Base-by-base conservation (phyloP, 1,140 invertebrate species). In the Dendrolimus punctatus region DNA sequence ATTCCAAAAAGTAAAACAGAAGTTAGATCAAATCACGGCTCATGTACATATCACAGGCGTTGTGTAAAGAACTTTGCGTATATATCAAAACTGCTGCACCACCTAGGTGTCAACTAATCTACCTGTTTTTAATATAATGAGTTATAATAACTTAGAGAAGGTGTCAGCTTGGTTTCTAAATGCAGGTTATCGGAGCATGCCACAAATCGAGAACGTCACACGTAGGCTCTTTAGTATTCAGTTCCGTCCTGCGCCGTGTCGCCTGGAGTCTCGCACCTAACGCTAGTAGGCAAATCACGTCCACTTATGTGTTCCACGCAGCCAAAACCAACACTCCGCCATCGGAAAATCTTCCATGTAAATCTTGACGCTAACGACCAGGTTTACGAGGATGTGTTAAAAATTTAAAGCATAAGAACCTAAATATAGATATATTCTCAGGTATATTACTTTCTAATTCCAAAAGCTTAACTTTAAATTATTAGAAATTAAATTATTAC, bases 231-330 rank as follows among this genome's bases (percentile, higher is more conserved):
- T 82, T 85, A 85, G 80, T 85, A 83, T 85, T 83, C 80, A 73
- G 71, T 73, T 57, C 57, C 55, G 66, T 53, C 58, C 58, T 58
- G 65, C 65, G 64, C 56, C 62, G 65, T 59, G 79, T 77, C 73
- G 75, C 76, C 72, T 58, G 61, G 65, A 78, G 71, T 73, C 65
- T 74, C 75, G 58, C 70, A 68, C 67, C 71, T 63, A 58, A 58
- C 61, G 66, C 62, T 68, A 58, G 75, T 64, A 81, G 68, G 71
- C 81, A 71, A 69, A 72, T 81, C 81, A 85, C 81, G 81, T 85
- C 73, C 77, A 78, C 80, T 75, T 78, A 82, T 85, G 76, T 84
- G 81, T 85, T 80, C 78, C 81, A 80, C 79, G 79, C 79, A 80
- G 79, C 79, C 81, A 85, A 85, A 85, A 85, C 78, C 79, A 85